Evolutionary conservation across 2,888 invertebrate species (phyloP).

Genomic region (Exephanes ischioxanthus): DNA sequence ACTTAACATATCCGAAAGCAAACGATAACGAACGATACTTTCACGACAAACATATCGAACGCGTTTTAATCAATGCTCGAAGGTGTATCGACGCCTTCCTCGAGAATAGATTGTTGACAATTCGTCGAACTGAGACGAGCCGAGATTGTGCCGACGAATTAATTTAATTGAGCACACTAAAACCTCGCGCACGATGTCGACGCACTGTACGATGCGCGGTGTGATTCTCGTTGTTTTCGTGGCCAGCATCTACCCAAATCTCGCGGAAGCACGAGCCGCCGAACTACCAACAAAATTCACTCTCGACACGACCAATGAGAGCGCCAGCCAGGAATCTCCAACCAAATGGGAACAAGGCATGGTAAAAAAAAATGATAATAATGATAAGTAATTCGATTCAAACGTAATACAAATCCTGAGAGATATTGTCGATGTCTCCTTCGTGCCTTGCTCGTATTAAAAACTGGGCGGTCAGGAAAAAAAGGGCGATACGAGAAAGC

Average conservation of each 20-base stretch:
- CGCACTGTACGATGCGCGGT: background rate
- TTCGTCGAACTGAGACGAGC: background rate
- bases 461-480: background rate
- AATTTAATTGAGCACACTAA: background rate
- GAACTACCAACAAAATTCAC: slow-evolving; percentile 76
- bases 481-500: slow-evolving; percentile 33
- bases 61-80: background rate
- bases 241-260: slow-evolving; percentile 57
- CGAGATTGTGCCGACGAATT: background rate
- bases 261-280: slow-evolving; percentile 70
- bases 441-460: background rate
- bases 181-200: slow-evolving; percentile 36
- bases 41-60: background rate
- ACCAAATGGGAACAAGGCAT: slow-evolving; percentile 75
- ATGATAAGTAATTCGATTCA: background rate
- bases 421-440: background rate
- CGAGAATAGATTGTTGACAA: background rate
- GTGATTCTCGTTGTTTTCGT: slow-evolving; percentile 53
- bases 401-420: background rate
- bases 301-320: slow-evolving; percentile 67
- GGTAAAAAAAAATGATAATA: slow-evolving; percentile 71
- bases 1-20: background rate
- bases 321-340: slow-evolving; percentile 46
- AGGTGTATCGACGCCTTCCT: background rate
- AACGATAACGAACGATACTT: background rate